Evolutionary conservation across 2,797 vertebrate species (phyloP), one percentile per base, ranked within the genome.

Genomic region (Antennarius maculatus): DNA sequence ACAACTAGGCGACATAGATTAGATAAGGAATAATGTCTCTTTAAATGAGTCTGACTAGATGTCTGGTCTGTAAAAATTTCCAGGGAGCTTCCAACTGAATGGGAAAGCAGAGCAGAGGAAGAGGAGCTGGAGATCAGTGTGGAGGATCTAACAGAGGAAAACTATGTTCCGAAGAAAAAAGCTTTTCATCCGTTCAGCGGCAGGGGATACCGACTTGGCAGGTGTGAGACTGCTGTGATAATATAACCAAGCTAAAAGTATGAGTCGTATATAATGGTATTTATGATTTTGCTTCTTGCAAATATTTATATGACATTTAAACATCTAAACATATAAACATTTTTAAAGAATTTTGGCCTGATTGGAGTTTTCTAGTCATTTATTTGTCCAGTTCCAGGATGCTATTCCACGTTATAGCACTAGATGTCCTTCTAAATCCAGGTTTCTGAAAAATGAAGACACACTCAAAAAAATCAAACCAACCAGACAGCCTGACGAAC

Each of bases 61-160:
- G 52, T 42, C 27, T 51, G 63, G 48, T 77, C 54, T 87, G 67
- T 65, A 53, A 54, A 76, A 53, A 71, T 69, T 81, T 70, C 18
- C 90, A 98, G 97, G 86, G 97, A 98, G 77, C 88, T 98, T 53
- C 97, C 97, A 29, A 71, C 88, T 29, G 97, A 99, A 76, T 92
- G 96, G 74, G 94, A 87, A 68, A 94, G 94, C 82, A 69, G 90
- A 69, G 95, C 95, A 58, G 93, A 95, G 67, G 96, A 97, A 79
- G 94, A 98, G 27, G 97, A 98, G 67, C 85, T 99, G 62, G 95
- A 97, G 58, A 95, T 98, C 80, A 96, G 94, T 61, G 94, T 98
- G 69, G 95, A 98, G 88, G 96, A 98, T 66, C 94, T 97, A 88
- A 98, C 96, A 5, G 92, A 96, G 69, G 94, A 96, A 77, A 86